Percentiles rank a stretch among this genome's conserved stretches.
These are phyloP conservation scores for Graptemys geographica DNA, from an alignment of 2,797 vertebrate species.

Conservation along the genomic window DNA sequence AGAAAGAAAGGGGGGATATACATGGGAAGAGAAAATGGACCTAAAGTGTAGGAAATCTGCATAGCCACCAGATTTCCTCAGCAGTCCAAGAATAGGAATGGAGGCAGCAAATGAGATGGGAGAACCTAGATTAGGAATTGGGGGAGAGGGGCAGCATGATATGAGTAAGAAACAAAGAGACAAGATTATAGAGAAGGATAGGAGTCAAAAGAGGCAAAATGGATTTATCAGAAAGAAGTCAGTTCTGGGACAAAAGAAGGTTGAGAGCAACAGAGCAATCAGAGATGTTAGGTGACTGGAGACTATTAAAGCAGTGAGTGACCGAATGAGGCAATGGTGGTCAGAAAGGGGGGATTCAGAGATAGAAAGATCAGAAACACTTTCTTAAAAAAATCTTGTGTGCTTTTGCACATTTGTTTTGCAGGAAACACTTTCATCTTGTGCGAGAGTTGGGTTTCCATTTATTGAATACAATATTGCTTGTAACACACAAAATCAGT, in stretches of 20 bases:
- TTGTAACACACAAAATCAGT: not conserved
- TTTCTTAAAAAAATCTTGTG: not conserved
- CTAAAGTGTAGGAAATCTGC: not conserved
- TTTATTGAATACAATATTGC: not conserved
- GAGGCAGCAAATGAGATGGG: too few species aligned
- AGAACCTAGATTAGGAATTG: not conserved
- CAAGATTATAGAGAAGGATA: not conserved
- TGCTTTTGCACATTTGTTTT: not conserved
- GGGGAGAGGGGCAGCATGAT: not conserved
- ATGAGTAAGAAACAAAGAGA: not conserved
- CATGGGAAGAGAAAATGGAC: not conserved
- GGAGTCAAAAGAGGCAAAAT: fast-evolving
- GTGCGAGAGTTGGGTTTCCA: not conserved
- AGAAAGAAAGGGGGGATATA: not conserved
- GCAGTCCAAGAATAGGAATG: not conserved
- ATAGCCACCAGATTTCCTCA: not conserved
- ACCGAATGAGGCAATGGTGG: not conserved
- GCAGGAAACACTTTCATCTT: not conserved
- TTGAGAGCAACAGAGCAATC: not conserved
- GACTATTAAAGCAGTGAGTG: not conserved
- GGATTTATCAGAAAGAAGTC: not conserved
- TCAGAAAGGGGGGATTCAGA: not conserved
- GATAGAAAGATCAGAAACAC: not conserved
- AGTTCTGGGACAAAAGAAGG: not conserved
- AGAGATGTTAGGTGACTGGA: not conserved